These are phyloP conservation scores for Glomeris marginata DNA, from an alignment of 2,888 invertebrate species.

Conservation along the genomic window DNA sequence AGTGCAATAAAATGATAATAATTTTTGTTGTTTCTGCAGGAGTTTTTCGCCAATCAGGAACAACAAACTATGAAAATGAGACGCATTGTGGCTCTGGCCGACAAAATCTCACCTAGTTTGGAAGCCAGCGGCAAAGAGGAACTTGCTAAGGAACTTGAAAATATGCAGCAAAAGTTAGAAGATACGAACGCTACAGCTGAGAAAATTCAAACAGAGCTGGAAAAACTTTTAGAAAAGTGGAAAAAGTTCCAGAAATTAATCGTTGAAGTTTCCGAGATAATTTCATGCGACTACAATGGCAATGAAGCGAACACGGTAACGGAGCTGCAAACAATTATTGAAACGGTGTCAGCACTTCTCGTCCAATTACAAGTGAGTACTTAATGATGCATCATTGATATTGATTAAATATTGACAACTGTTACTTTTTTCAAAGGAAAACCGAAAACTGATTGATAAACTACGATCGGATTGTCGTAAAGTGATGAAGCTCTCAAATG, in stretches of 20 bases:
- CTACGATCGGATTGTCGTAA: conserved; percentile 65
- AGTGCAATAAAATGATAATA: not conserved
- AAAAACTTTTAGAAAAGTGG: too few species aligned
- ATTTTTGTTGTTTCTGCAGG: conserved; percentile 26
- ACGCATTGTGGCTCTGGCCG: conserved; percentile 65
- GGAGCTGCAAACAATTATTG: too few species aligned
- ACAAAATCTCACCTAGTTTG: conserved; percentile 26
- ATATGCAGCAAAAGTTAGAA: conserved; percentile 2
- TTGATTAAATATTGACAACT: conserved; percentile 24
- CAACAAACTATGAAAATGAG: conserved; percentile 66
- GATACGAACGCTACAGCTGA: too few species aligned
- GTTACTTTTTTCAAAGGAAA: conserved; percentile 43
- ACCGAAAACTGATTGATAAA: conserved; percentile 64
- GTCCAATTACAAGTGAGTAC: too few species aligned
- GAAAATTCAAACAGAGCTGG: too few species aligned
- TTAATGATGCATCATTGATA: conserved; percentile 7
- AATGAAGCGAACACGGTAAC: too few species aligned
- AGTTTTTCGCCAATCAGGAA: conserved; percentile 59
- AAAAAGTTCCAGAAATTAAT: not conserved
- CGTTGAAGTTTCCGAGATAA: too few species aligned
- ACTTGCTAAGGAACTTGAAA: conserved; percentile 8
- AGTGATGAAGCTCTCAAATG: conserved; percentile 49
- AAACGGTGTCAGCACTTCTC: too few species aligned
- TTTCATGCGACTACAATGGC: too few species aligned
- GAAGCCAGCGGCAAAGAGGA: conserved; percentile 18